Evolutionary conservation across 35 echinoderm and acorn worm genomes (phyloP).

Genomic region (Ptychodera flava): DNA sequence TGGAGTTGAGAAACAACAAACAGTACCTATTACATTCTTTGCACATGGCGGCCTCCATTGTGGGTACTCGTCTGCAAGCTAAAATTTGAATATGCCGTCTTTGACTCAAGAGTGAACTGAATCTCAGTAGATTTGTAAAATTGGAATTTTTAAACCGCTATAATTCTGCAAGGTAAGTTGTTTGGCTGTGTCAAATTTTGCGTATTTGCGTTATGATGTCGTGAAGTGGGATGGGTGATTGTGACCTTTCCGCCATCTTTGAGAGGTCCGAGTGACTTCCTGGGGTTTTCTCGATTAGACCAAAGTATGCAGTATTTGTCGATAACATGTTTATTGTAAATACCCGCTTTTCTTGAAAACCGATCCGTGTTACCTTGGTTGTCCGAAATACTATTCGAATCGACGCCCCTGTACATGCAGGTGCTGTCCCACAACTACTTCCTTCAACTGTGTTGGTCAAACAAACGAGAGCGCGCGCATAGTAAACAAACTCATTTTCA

Average conservation of each 20-base stretch:
- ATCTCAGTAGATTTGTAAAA: neutral
- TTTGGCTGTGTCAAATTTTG: neutral
- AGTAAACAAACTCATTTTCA: no score
- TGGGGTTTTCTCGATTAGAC: neutral
- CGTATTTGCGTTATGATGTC: neutral
- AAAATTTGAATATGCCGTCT: neutral
- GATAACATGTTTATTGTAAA: no score
- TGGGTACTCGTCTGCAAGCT: neutral
- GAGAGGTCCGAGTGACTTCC: neutral
- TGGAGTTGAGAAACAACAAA: neutral
- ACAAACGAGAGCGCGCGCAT: no score
- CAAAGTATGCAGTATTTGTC: no score
- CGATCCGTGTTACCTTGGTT: no score
- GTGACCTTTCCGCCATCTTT: neutral
- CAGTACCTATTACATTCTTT: neutral
- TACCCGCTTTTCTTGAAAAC: no score
- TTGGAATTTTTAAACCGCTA: neutral
- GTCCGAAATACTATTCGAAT: no score
- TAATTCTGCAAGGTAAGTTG: neutral
- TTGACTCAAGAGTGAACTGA: neutral
- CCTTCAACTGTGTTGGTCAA: no score
- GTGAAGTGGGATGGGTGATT: neutral
- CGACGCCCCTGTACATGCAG: no score
- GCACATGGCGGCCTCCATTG: neutral
- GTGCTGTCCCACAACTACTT: no score